Evolutionary conservation across 2,797 vertebrate species (phyloP).

Genomic region (Danio aesculapii): DNA sequence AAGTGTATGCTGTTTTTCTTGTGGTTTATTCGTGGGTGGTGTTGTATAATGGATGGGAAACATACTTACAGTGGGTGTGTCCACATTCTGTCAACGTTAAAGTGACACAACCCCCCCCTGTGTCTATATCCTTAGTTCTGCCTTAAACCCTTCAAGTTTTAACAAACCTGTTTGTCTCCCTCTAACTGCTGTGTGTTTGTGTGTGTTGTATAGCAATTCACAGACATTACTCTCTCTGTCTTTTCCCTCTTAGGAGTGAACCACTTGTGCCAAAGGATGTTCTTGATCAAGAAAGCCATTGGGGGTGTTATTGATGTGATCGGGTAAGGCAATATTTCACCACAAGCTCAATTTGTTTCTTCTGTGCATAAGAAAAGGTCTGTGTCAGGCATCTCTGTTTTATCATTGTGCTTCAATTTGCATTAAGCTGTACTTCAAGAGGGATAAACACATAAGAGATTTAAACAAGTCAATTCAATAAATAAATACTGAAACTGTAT

Average conservation of each 20-base stretch:
- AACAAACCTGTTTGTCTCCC: not conserved
- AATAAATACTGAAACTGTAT: not conserved
- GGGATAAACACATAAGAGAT: not conserved
- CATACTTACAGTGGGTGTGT: constrained; percentile 44
- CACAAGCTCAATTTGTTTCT: not conserved
- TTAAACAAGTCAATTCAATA: not conserved
- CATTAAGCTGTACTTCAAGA: not conserved
- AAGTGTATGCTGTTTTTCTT: not conserved
- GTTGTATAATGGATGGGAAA: not conserved
- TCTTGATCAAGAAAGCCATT: constrained; percentile 64
- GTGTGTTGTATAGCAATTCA: not conserved
- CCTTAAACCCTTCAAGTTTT: not conserved
- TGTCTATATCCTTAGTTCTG: not conserved
- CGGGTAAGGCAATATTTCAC: constrained; percentile 68
- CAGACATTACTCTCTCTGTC: not conserved
- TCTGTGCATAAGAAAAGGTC: not conserved
- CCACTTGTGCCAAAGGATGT: constrained; percentile 67
- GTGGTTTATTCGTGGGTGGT: not conserved
- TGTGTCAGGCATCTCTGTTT: not conserved
- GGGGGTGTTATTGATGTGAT: constrained; percentile 74
- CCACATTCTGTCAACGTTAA: not conserved
- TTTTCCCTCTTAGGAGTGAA: not conserved
- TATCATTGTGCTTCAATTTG: not conserved
- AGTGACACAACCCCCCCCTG: not conserved
- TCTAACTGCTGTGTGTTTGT: too few relatives aligned